Evolutionary conservation across 2,113 vertebrate genomes (phyloP).

Genomic region (Mus musculus): GRCm39 chrX:55544501-55545000

Average conservation of each 20-base stretch:
- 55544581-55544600: background rate
- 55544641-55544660: background rate
- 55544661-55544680: background rate
- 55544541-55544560: background rate
- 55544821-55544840: background rate
- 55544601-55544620: background rate
- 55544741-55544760: background rate
- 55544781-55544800: slow-evolving; percentile 2
- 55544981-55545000: slow-evolving; percentile 90
- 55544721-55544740: background rate
- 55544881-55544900: background rate
- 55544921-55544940: slow-evolving; percentile 90
- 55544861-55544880: background rate
- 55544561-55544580: background rate
- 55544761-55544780: slow-evolving; percentile 3
- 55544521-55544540: too few species aligned
- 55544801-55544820: background rate
- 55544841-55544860: background rate
- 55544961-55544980: slow-evolving; percentile 92
- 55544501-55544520: background rate
- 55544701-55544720: background rate
- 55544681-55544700: background rate
- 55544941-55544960: slow-evolving; percentile 91
- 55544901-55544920: slow-evolving; percentile 49
- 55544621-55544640: background rate